Conservation (phyloP, 2,113 vertebrate species). For the Rynchops niger region DNA sequence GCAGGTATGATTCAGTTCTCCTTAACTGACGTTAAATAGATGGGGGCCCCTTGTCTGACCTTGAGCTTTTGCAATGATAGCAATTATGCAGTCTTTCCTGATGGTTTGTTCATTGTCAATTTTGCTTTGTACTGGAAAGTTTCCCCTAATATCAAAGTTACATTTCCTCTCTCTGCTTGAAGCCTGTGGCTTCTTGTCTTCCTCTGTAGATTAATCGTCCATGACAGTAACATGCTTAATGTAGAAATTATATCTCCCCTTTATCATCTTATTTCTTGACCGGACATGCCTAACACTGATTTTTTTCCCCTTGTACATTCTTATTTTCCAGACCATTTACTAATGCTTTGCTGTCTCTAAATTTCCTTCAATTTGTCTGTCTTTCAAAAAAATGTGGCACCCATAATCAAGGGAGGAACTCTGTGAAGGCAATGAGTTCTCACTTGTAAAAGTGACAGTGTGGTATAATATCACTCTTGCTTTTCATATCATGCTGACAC, state of each 20-base stretch:
- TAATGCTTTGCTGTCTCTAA: not conserved
- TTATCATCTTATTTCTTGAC: not conserved
- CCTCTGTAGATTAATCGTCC: not conserved
- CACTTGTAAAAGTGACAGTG: not conserved
- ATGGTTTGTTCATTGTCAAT: not conserved
- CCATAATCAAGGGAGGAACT: not conserved
- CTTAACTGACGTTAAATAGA: not conserved
- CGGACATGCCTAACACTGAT: not conserved
- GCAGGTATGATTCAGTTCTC: not conserved
- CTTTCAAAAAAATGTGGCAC: conserved; percentile 17
- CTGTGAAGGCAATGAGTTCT: not conserved
- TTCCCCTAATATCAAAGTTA: not conserved
- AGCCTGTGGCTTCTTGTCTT: not conserved
- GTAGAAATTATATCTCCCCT: conserved; percentile 13
- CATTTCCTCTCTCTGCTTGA: not conserved
- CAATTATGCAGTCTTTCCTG: not conserved
- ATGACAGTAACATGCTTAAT: not conserved
- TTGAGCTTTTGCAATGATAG: not conserved
- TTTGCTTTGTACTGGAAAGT: not conserved
- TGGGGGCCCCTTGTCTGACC: not conserved
- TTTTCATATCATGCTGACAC: not conserved
- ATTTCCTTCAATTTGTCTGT: conserved; percentile 2
- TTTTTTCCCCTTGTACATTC: not conserved
- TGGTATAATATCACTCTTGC: not conserved
- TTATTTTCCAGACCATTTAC: conserved; percentile 21